phyloP scores from a whole-genome alignment of 2,888 invertebrate genomes.

The Cetonia aurata region DNA sequence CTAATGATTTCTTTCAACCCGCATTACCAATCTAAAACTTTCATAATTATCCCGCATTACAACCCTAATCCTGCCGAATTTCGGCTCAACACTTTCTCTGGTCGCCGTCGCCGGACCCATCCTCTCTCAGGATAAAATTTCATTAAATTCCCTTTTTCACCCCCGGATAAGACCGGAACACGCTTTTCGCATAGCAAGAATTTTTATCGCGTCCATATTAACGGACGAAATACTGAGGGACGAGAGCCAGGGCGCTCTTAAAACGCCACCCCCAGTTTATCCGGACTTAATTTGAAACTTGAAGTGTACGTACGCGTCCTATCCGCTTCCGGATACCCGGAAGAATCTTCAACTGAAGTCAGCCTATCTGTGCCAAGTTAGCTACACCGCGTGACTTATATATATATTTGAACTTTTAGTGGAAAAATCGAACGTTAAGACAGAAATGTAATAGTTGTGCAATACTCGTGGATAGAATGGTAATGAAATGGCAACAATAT shows the following conservation, averaged over 20 bases:
- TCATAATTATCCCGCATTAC: not conserved
- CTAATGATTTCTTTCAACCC: too few species aligned
- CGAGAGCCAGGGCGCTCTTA: constrained; percentile 2
- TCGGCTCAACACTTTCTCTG: not conserved
- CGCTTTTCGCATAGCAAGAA: not conserved
- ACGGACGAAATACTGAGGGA: not conserved
- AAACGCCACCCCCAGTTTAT: not conserved
- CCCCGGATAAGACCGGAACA: not conserved
- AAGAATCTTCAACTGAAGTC: too few species aligned
- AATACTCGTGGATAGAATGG: too few species aligned
- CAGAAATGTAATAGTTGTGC: too few species aligned
- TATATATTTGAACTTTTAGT: too few species aligned
- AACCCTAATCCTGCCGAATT: not conserved
- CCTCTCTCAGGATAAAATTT: constrained; percentile 1
- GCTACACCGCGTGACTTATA: too few species aligned
- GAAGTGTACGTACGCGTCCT: not conserved
- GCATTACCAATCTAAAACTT: too few species aligned
- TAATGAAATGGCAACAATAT: too few species aligned
- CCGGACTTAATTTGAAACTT: constrained; percentile 17
- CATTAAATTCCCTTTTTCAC: not conserved
- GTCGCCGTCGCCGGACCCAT: not conserved
- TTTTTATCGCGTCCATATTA: constrained; percentile 8
- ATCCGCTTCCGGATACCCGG: not conserved
- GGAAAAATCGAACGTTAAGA: too few species aligned
- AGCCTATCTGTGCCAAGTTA: too few species aligned